A percentile compares a stretch with the other conserved stretches of the same genome.
Evolutionary conservation across 2,113 vertebrate species (phyloP).

Genomic region (Polypterus bichir): DNA sequence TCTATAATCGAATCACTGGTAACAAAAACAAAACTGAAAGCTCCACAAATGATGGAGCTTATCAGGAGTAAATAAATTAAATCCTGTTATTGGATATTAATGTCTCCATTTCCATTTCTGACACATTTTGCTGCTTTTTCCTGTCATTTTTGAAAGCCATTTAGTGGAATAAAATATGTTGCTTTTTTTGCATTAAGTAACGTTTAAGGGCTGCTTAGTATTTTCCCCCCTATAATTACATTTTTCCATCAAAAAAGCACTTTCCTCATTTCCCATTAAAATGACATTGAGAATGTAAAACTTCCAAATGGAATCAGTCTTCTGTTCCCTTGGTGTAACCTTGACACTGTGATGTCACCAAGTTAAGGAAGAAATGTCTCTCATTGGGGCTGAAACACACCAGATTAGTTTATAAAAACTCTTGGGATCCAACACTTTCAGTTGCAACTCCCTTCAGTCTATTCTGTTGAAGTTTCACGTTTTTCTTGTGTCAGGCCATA

Average conservation of each 20-base stretch:
- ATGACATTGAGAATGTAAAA: conserved; percentile 37
- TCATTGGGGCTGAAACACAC: conserved; percentile 28
- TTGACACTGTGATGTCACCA: conserved; percentile 38
- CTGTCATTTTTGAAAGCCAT: conserved; percentile 70
- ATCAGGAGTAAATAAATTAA: conserved; percentile 61
- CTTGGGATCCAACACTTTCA: too few species aligned
- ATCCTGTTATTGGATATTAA: conserved; percentile 51
- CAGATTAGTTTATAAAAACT: too few species aligned
- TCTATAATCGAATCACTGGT: conserved; percentile 52
- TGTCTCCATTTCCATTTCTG: conserved; percentile 59
- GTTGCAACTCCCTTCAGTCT: too few species aligned
- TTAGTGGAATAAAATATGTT: conserved; percentile 71
- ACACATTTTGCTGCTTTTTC: conserved; percentile 67
- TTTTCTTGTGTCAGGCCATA: too few species aligned
- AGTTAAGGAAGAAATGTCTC: conserved; percentile 16
- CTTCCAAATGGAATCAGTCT: conserved; percentile 28
- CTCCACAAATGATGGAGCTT: conserved; percentile 55
- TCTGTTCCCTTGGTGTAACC: conserved; percentile 25
- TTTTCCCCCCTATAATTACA: conserved; percentile 49
- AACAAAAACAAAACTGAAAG: conserved; percentile 48
- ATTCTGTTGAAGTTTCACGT: too few species aligned
- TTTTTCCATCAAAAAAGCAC: conserved; percentile 49
- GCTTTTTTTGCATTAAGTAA: conserved; percentile 61
- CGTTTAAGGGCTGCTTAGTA: conserved; percentile 43
- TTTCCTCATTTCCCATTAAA: conserved; percentile 49